Evolutionary conservation across 2,113 vertebrate genomes (phyloP).

Genomic region (Syngnathoides biaculeatus): DNA sequence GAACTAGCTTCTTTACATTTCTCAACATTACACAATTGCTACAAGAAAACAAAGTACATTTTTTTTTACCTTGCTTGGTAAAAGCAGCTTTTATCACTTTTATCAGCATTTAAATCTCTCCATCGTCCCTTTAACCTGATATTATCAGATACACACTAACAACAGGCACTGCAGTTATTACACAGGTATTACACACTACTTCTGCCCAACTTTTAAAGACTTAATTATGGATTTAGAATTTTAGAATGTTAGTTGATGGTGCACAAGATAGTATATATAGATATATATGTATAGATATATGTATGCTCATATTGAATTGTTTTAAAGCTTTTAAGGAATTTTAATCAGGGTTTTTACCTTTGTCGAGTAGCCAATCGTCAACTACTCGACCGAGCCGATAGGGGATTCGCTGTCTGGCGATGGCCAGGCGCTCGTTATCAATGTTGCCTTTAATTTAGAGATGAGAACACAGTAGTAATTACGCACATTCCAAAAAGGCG

Average conservation of each 20-base stretch:
- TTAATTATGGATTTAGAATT: slow-evolving; percentile 99
- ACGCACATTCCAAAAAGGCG: slow-evolving; percentile 70
- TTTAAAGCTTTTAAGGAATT: slow-evolving; percentile 85
- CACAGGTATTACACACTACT: slow-evolving; percentile 95
- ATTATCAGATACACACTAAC: slow-evolving; percentile 97
- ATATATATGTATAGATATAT: background rate
- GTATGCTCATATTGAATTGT: slow-evolving; percentile 82
- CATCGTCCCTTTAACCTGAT: slow-evolving; percentile 99
- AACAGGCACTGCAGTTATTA: slow-evolving; percentile 87
- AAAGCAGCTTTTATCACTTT: slow-evolving; percentile 89
- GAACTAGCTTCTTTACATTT: slow-evolving; percentile 45
- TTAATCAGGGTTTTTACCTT: slow-evolving; percentile 99
- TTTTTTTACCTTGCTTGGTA: slow-evolving; percentile 78
- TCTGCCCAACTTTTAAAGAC: slow-evolving; percentile 90
- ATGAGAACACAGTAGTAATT: slow-evolving; percentile 78
- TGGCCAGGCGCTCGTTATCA: slow-evolving; percentile 99
- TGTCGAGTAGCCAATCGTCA: slow-evolving; percentile 99
- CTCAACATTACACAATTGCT: slow-evolving; percentile 68
- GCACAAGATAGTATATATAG: slow-evolving; percentile 71
- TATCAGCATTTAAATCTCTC: slow-evolving; percentile 98
- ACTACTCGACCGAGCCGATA: slow-evolving; percentile 99
- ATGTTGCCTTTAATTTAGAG: slow-evolving; percentile 99
- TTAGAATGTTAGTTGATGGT: slow-evolving; percentile 98
- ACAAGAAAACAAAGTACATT: slow-evolving; percentile 64
- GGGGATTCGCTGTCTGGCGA: slow-evolving; percentile 99